Conservation (phyloP, 2,113 vertebrate genomes). For the Illadopsis cleaveri region DNA sequence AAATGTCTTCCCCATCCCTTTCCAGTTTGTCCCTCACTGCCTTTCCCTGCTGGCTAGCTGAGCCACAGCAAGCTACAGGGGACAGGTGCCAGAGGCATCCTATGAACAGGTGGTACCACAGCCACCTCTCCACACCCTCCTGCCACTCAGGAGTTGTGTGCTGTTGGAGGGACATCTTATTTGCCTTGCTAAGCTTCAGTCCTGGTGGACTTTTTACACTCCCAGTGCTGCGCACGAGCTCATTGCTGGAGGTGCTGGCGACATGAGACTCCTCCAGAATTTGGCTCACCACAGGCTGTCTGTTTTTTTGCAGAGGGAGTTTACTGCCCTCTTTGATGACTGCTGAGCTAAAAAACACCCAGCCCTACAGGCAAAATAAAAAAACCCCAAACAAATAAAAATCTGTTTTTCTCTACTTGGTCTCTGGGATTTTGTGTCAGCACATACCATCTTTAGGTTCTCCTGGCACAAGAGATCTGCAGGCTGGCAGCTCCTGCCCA, state of each 20-base stretch:
- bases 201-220: background rate
- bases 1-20: background rate
- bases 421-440: background rate
- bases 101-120: rapidly evolving
- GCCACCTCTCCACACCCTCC: background rate
- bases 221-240: rapidly evolving
- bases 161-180: background rate
- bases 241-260: background rate
- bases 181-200: background rate
- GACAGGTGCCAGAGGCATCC: rapidly evolving
- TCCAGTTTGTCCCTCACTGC: background rate
- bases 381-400: background rate
- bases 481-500: background rate
- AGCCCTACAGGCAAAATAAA: background rate
- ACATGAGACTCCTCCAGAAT: background rate
- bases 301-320: background rate
- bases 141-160: rapidly evolving
- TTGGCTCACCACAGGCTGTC: background rate
- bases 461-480: rapidly evolving
- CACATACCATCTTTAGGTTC: background rate
- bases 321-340: background rate
- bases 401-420: background rate
- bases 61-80: rapidly evolving
- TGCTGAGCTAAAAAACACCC: background rate
- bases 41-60: background rate